Base-by-base conservation (phyloP, 2,888 invertebrate genomes). In the Papilio protenor region DNA sequence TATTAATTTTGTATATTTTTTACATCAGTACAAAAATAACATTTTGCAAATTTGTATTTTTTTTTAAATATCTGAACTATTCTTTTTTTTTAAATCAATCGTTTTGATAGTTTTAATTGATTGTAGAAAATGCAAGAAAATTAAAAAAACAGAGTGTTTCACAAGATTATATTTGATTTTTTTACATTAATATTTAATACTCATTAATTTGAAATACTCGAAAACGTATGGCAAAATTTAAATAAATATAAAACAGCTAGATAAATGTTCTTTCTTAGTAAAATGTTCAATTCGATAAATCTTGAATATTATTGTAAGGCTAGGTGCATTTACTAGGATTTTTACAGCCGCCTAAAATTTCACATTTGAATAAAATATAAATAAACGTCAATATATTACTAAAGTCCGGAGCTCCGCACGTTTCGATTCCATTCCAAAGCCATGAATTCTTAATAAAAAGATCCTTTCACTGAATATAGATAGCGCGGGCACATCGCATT, bases 361-460 rank as follows among this genome's bases (percentile, higher is more conserved):
- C 57, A 16, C 45, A 40, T 75, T 75, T 75, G 69, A 75, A 75
- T 75, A 69, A 75, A 69, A 69, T 75, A 75, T 55, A 75, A 40
- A 69, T 75, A 75, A 69, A 69, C 52, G 49, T 75, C 55, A 75
- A 75, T 75, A 55, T 55, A 75, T 75, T 69, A 69, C 33, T n/a
- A 18, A 40, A 69, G 33, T 21, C 27, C 21, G 55, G n/a, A 57
- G 23, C 69, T 23, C 55, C 55, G 69, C 45, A 23, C 69, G 66
- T 40, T 55, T 40, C 69, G 69, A 69, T 57, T 75, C 55, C 69
- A 75, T 75, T 69, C 52, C 69, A 45, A 75, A 69, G 14, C 69
- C 21, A 69, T 75, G 75, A 75, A 75, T 75, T 69, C 55, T 69
- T 75, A 45, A 75, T 75, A 69, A 69, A 55, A 40, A 21, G 45